Evolutionary conservation across 1,140 invertebrate species (phyloP).

Genomic region (Prorops nasuta): DNA sequence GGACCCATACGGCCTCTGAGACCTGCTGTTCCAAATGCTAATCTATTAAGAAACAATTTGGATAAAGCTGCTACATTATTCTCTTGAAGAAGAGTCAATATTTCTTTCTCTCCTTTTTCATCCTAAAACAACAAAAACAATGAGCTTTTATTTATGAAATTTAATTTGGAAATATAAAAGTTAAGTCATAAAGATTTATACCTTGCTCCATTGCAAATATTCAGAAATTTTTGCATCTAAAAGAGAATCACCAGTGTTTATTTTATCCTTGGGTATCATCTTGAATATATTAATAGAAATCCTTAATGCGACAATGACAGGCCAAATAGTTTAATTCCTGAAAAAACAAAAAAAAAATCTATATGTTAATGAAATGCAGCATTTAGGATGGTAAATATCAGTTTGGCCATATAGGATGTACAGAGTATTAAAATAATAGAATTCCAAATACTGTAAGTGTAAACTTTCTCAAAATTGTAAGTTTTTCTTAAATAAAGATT

Average conservation of each 20-base stretch:
- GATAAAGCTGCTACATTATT: conserved; percentile 57
- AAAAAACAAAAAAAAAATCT: no score
- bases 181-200: conserved; percentile 37
- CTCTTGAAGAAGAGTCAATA: conserved; percentile 55
- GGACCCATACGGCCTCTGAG: conserved; percentile 88
- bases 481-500: no score
- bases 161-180: conserved; percentile 7
- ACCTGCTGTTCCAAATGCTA: conserved; percentile 89
- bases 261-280: conserved; percentile 22
- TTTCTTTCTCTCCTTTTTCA: conserved; percentile 53
- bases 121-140: conserved; percentile 47
- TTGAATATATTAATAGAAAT: not conserved
- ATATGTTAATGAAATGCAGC: no score
- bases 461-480: no score
- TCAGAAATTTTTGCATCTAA: conserved; percentile 62
- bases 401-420: no score
- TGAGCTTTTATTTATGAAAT: not conserved
- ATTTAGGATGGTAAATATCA: no score
- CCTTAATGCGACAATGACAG: not conserved
- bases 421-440: no score
- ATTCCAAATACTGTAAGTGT: no score
- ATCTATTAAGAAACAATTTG: conserved; percentile 64
- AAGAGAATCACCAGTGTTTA: conserved; percentile 42
- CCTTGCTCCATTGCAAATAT: conserved; percentile 68
- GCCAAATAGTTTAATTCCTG: no score